Evolutionary conservation across 2,888 invertebrate genomes (phyloP).

Genomic region (Lasioglossum vierecki): DNA sequence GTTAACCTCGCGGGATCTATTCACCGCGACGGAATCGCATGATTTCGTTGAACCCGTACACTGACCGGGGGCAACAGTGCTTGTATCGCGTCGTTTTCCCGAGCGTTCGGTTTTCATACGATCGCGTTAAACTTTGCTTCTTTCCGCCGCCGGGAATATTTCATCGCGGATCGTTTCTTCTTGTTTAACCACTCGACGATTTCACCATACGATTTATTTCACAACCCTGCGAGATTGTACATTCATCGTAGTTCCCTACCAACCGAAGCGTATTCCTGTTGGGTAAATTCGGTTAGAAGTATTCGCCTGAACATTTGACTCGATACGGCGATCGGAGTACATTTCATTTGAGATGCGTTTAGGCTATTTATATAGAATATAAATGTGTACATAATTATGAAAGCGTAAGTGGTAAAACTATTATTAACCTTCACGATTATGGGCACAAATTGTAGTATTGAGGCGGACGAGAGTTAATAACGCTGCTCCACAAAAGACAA

Average conservation of each 20-base stretch:
- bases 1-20: slow-evolving; percentile 15
- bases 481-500: neutral
- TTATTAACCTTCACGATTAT: no score
- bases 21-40: neutral
- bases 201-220: neutral
- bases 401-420: no score
- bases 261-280: neutral
- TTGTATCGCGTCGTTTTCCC: neutral
- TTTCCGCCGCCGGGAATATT: neutral
- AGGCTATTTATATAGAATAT: no score
- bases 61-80: neutral
- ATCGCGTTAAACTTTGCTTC: neutral
- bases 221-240: neutral
- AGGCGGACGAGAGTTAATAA: neutral
- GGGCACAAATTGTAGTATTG: neutral
- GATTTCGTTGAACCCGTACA: slow-evolving; percentile 12
- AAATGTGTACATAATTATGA: no score
- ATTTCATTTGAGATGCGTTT: no score
- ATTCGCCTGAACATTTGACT: no score
- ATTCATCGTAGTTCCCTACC: neutral
- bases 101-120: neutral
- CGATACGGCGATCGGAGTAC: no score
- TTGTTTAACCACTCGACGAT: neutral
- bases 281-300: neutral
- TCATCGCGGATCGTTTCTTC: neutral